These are phyloP conservation scores for human DNA, from an alignment of 2,113 vertebrate species.

Conservation along the genomic window DNA sequence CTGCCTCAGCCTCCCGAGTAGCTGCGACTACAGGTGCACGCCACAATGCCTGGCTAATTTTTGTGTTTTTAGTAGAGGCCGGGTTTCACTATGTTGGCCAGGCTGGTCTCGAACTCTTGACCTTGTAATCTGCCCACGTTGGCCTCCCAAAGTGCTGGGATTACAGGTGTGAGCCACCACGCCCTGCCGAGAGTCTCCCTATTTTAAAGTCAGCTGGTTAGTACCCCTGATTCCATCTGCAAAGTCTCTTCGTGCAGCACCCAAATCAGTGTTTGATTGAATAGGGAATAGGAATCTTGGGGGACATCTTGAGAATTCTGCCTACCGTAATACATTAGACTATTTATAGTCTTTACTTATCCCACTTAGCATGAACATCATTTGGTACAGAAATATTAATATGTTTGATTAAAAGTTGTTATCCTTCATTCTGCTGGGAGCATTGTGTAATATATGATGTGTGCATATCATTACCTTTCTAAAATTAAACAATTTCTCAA, in stretches of 20 bases:
- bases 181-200: not conserved
- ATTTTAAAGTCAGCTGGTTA: not conserved
- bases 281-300: not conserved
- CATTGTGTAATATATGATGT: not conserved
- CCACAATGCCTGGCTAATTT: no score
- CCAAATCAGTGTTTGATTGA: not conserved
- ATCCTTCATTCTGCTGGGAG: not conserved
- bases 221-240: not conserved
- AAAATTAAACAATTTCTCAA: constrained; percentile 43
- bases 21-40: no score
- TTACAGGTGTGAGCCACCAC: no score
- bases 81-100: no score
- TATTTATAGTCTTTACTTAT: not conserved
- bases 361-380: not conserved
- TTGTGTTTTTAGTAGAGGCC: no score
- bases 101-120: no score
- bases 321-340: not conserved
- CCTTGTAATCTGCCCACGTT: no score
- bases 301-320: not conserved
- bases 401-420: not conserved
- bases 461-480: constrained; percentile 21
- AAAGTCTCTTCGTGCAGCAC: not conserved
- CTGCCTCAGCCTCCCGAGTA: no score
- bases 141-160: no score
- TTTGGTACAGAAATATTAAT: not conserved